These are phyloP conservation scores for Cynoglossus semilaevis DNA, from an alignment of 2,113 vertebrate genomes.

Conservation along the genomic window DNA sequence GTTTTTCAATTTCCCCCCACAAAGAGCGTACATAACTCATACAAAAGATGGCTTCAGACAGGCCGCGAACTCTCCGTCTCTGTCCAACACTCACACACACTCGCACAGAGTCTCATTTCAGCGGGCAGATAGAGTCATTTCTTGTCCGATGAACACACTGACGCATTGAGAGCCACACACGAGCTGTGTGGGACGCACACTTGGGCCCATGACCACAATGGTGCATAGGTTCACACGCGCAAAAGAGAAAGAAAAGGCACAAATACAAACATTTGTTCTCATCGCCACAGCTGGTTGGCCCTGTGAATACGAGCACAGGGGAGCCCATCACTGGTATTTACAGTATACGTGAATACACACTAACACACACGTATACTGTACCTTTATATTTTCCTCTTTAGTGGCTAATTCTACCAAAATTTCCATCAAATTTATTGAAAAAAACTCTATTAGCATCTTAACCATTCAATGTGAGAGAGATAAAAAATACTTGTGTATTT, in stretches of 20 bases:
- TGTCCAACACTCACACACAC: conserved; percentile 20
- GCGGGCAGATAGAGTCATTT: conserved; percentile 52
- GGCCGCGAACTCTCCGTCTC: conserved; percentile 53
- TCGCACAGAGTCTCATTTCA: conserved; percentile 54
- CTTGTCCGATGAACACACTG: conserved; percentile 56
- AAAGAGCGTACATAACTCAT: conserved; percentile 80
- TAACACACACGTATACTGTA: conserved; percentile 16
- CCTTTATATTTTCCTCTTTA: neutral
- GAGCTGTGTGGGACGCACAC: conserved; percentile 16
- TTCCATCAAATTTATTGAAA: no score
- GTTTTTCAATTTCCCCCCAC: conserved; percentile 72
- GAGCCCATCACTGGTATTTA: conserved; percentile 52
- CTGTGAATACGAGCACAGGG: conserved; percentile 51
- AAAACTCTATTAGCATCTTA: no score
- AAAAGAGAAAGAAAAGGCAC: conserved; percentile 11
- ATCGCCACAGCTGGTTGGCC: conserved; percentile 49
- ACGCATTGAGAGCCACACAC: conserved; percentile 36
- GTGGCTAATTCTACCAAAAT: no score
- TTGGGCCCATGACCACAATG: conserved; percentile 1
- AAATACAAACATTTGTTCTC: conserved; percentile 35
- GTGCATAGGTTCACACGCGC: neutral
- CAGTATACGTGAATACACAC: conserved; percentile 16
- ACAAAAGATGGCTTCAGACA: conserved; percentile 81
- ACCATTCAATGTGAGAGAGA: no score
- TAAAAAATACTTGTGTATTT: no score